These are phyloP conservation scores for Hanleya hanleyi DNA, from an alignment of 2,888 invertebrate genomes.

Conservation along the genomic window DNA sequence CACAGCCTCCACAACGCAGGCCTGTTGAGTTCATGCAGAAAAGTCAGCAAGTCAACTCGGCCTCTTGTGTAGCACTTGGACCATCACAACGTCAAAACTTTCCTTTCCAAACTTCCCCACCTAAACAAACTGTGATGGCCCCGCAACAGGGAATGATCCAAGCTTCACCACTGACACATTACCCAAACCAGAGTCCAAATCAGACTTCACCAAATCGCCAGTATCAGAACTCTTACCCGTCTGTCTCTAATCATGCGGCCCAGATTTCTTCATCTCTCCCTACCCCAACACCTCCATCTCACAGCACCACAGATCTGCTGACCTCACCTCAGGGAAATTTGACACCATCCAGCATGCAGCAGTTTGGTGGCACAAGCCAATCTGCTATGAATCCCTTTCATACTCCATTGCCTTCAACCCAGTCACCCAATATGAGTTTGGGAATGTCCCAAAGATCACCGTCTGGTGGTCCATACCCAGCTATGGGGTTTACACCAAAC, in stretches of 20 bases:
- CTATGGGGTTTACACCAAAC: not conserved
- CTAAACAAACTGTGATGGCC: slow-evolving; percentile 13
- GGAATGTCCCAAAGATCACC: not conserved
- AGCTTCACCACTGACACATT: slow-evolving; percentile 45
- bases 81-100: slow-evolving; percentile 7
- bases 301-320: slow-evolving; percentile 20
- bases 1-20: not conserved
- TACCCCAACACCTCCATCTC: slow-evolving; percentile 25
- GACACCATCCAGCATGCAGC: slow-evolving; percentile 47
- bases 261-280: slow-evolving; percentile 23
- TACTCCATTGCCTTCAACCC: not conserved
- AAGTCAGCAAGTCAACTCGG: not conserved
- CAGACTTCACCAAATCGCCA: slow-evolving; percentile 27
- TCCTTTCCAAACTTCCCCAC: not conserved
- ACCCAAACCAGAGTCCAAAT: slow-evolving; percentile 53
- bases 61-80: not conserved
- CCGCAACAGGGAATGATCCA: slow-evolving; percentile 33
- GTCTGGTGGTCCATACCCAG: not conserved
- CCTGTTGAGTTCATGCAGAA: not conserved
- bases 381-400: slow-evolving; percentile 4
- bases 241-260: slow-evolving; percentile 41
- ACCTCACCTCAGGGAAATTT: slow-evolving; percentile 52
- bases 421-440: not conserved
- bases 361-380: slow-evolving; percentile 20
- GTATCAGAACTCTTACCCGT: slow-evolving; percentile 27